A percentile compares a stretch with the other conserved stretches of the same genome.
Conservation (phyloP, 2,888 invertebrate species). For the Eupithecia vulgata region DNA sequence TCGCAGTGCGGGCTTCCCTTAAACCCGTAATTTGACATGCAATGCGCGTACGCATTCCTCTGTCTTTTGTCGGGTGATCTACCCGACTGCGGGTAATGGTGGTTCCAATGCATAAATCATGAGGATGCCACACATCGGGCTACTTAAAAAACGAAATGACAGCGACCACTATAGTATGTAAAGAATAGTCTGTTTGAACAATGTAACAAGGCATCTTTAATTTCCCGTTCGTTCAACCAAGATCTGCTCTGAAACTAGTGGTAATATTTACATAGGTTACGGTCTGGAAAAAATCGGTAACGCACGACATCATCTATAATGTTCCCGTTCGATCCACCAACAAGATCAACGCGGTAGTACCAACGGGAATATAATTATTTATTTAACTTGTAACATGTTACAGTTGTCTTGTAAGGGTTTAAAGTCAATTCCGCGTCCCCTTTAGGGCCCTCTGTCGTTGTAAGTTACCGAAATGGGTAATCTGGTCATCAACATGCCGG, state of each 20-base stretch:
- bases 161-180: neutral
- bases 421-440: conserved; percentile 7
- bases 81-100: conserved; percentile 27
- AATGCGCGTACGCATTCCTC: conserved; percentile 63
- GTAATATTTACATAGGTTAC: neutral
- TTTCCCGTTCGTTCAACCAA: neutral
- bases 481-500: conserved; percentile 6
- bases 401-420: neutral
- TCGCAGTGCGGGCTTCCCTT: conserved; percentile 38
- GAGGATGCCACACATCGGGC: conserved; percentile 27
- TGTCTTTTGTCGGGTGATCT: conserved; percentile 42
- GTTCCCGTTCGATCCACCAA: neutral
- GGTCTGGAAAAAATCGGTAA: neutral
- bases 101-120: conserved; percentile 39
- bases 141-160: conserved; percentile 5
- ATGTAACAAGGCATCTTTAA: neutral
- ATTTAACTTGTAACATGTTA: neutral
- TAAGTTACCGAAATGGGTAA: conserved; percentile 15
- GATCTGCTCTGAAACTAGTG: neutral
- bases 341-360: neutral
- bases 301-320: neutral
- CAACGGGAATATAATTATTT: neutral
- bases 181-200: neutral
- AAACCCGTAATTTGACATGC: conserved; percentile 62
- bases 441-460: conserved; percentile 3